Evolutionary conservation across 1,140 invertebrate genomes (phyloP), one percentile per base, ranked within the genome.

Genomic region (Ceratina calcarata): DNA sequence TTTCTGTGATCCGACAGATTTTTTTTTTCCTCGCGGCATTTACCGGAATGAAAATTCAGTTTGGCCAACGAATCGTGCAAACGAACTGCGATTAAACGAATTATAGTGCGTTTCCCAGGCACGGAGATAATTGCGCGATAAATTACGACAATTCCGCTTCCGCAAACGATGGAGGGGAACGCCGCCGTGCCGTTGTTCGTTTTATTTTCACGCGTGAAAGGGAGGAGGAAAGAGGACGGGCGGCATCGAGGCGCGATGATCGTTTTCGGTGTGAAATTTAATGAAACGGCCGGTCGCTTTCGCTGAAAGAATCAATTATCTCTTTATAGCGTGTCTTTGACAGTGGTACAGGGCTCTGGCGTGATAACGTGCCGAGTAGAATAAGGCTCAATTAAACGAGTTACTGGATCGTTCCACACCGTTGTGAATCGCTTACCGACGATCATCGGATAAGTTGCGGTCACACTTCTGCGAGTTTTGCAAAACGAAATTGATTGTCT

Each of bases 341-440:
- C 10, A 18, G 55, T 3, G 57, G n/a, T 27, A 24, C 7, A 10
- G 32, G 15, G 12, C 20, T 1, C 1, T 7, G n/a, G 65, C 55
- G n/a, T 51, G 57, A 53, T 70, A 61, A 53, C 67, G 67, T 20
- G 67, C 20, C 27, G 51, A 57, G 49, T 13, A 20, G 80, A 73
- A 84, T 66, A 72, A 73, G 49, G 53, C 53, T 77, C 58, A 72
- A 85, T 85, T 81, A 81, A 84, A 81, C 67, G 60, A 61, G 73
- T 85, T 84, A 77, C 60, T 27, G 27, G 81, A 62, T 74, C 68
- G 68, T 62, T 57, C 68, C 7, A 53, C 51, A 32, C 20, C 66
- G 51, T 51, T 58, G 32, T 70, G 49, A 80, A 80, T 84, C 72
- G 72, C 57, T 27, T 15, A 16, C 61, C 18, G 49, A 69, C 64